Evolutionary conservation across 2,888 invertebrate species (phyloP), one percentile per base, ranked within the genome.

Genomic region (Polylopha cassiicola): DNA sequence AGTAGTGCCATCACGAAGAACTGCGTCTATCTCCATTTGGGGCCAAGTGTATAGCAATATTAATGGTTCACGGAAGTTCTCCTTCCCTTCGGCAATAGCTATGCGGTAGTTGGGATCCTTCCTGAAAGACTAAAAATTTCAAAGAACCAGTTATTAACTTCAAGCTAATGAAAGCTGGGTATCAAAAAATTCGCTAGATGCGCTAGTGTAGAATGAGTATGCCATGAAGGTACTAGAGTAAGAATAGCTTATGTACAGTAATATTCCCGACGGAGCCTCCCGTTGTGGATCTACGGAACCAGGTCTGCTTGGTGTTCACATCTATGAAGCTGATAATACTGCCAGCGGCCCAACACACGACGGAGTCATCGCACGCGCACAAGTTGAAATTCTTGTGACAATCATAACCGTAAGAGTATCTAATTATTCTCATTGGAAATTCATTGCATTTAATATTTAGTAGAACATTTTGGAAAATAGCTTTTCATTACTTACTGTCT

Each of bases 21-120:
- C 88, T 2, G 91, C 88, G 28, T 92, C 87, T 4, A 94, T 89
- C 33, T 91, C 88, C 76, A 95, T 87, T 37, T 89, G 88, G 0
- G 97, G 96, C 91, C 92, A 97, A 37, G 91, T 89, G 67, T 95
- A 97, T 24, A 97, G 85, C 17, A 94, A 88, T 48, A 97, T 92
- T 7, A 92, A 79, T 0, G 97, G 95, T 4, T 88, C 77, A 0
- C 62, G 60, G 0, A 91, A 47, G 0, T 71, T 71, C 38, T 86
- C 77, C 17, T 68, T 70, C 4, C 73, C 76, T 78, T 97, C 97
- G 1, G 91, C 97, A n/a, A 97, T 88, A 0, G 95, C 95, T 58
- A 97, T 89, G 47, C 92, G 90, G 43, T 79, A 81, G 51, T 75
- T 71, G 3, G 75, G 77, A 47, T 76, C 81, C 43, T 55, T 58